These are phyloP conservation scores for Sycophila texana DNA, from an alignment of 2,888 invertebrate species.

Conservation along the genomic window DNA sequence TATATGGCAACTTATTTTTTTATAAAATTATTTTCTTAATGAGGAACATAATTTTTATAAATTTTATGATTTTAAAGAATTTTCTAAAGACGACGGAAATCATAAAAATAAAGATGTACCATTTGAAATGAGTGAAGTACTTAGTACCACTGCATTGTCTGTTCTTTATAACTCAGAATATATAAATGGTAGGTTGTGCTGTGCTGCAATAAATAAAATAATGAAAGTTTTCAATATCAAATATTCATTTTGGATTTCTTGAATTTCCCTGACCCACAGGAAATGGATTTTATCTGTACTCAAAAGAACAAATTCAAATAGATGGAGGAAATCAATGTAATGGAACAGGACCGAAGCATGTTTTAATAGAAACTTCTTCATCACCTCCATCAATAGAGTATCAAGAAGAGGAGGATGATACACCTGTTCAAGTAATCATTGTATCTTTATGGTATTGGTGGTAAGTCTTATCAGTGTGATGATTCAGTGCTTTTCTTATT, in stretches of 20 bases:
- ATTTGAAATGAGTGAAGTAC: conserved; percentile 67
- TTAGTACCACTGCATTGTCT: conserved; percentile 82
- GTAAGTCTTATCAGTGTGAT: conserved; percentile 69
- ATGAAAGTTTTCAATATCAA: neutral
- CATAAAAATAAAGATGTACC: conserved; percentile 52
- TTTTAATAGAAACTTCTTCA: conserved; percentile 60
- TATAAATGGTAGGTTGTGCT: conserved; percentile 79
- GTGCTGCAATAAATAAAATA: conserved; percentile 9
- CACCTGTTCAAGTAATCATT: conserved; percentile 83
- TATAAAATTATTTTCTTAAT: conserved; percentile 14
- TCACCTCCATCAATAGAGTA: conserved; percentile 59
- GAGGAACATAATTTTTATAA: conserved; percentile 25
- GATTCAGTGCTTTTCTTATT: conserved; percentile 11
- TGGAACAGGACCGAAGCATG: conserved; percentile 56
- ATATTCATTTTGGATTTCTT: conserved; percentile 48
- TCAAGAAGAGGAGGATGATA: conserved; percentile 77
- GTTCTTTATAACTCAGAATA: conserved; percentile 85
- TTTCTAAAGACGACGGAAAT: conserved; percentile 48
- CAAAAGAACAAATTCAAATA: conserved; percentile 77
- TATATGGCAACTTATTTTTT: conserved; percentile 15
- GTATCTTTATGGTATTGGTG: conserved; percentile 89
- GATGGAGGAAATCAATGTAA: conserved; percentile 76
- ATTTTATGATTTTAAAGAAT: conserved; percentile 57
- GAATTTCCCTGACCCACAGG: conserved; percentile 73
- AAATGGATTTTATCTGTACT: conserved; percentile 88